Evolutionary conservation across 2,113 vertebrate genomes (phyloP), one percentile per base, ranked within the genome.

Genomic region (Pelusios castaneus): DNA sequence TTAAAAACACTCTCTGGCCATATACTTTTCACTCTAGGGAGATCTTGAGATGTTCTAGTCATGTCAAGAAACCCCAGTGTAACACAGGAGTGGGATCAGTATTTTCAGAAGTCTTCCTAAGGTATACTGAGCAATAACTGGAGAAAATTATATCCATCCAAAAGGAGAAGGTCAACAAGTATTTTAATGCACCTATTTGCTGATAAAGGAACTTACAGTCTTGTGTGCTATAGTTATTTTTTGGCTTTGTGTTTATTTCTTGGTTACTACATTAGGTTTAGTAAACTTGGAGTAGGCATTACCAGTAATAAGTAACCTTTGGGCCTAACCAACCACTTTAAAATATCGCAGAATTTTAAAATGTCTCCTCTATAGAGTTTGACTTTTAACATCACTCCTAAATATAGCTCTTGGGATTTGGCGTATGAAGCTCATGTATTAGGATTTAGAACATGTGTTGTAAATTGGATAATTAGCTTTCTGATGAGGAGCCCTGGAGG

Each of bases 381-480:
- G 60, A 5, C 17, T 38, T 89, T 86, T 88, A 92, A 91, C 14
- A 52, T 31, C 25, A 91, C 55, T 85, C 81, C 0, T 79, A n/a
- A n/a, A 51, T 56, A 81, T 16, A 1, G 21, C 16, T 51, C 1
- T 27, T 29, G 87, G 21, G 56, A 24, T 77, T 93, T 58, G 89
- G 56, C 38, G 43, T 70, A 86, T 80, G 25, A n/a, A 5, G 51
- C 79, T 93, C 51, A 89, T 47, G 67, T 79, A 34, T 43, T 9
- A 89, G 27, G 47, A 16, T 70, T 94, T 93, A 80, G 75, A 91
- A 31, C 41, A 51, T 38, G 31, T 86, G 22, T 77, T 95, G 51
- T 34, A 96, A 95, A 91, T 85, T 85, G 86, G 41, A 73, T 96
- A 90, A 96, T 95, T 94, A 80, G 1, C 6, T 87, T 52, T 89